Percentiles rank a stretch among this genome's conserved stretches.
phyloP scores from a whole-genome alignment of 2,797 vertebrate genomes.

The Rhynchotus rufescens region DNA sequence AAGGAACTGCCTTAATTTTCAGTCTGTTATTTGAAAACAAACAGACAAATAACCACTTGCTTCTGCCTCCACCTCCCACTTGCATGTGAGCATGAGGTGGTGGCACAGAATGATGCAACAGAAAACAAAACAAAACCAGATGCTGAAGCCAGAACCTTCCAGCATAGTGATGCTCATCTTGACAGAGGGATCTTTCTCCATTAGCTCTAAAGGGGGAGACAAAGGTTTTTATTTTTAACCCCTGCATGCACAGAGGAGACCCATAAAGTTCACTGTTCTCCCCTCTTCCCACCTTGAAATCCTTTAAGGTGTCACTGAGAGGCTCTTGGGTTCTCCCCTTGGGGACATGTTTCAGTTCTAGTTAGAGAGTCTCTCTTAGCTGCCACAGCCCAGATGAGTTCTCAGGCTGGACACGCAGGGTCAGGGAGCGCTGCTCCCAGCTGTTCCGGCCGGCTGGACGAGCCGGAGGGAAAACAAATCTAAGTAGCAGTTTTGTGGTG shows the following conservation, averaged over 20 bases:
- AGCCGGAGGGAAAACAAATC: neutral
- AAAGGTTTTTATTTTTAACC: neutral
- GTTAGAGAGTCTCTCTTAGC: neutral
- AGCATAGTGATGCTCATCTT: neutral
- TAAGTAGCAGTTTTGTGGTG: neutral
- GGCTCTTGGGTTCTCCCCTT: neutral
- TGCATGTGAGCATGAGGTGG: fast-evolving
- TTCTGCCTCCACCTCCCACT: neutral
- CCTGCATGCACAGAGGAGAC: neutral
- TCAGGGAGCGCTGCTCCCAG: neutral
- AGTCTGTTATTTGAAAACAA: neutral
- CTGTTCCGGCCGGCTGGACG: neutral
- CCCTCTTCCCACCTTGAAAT: fast-evolving
- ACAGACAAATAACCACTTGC: neutral
- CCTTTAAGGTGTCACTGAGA: neutral
- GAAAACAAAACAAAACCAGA: neutral
- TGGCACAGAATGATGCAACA: neutral
- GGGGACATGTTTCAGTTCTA: neutral
- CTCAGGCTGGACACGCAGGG: neutral
- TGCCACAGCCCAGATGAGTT: neutral
- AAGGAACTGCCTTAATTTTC: neutral
- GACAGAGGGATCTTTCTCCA: neutral
- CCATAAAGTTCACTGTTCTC: neutral
- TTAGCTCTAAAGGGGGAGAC: neutral
- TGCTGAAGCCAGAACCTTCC: neutral